Evolutionary conservation across 2,888 invertebrate species (phyloP), one percentile per base, ranked within the genome.

Genomic region (Morpho deidamia): DNA sequence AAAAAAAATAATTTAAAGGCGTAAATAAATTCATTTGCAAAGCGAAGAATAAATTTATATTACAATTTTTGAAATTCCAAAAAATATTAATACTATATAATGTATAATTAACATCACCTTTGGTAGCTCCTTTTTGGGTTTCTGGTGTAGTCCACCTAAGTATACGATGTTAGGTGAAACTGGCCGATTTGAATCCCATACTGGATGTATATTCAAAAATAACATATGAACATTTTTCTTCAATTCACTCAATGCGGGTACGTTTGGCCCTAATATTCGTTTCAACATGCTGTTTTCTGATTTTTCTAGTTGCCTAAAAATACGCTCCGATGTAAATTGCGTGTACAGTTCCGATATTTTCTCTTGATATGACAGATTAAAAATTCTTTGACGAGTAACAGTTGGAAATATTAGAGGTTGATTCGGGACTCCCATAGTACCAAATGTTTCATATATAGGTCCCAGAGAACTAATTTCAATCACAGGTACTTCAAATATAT

Each of bases 131-230:
- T 77, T 70, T 7, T 66, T 48, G 4, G 70, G 66, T 12, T 66
- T 66, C 38, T 76, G 68, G 53, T 84, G 83, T 44, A 81, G 66
- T n/a, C 84, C 85, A 34, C 85, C 83, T 50, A 84, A 71, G 48
- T 74, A 76, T 5, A 88, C 58, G 8, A 83, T 66, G 55, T 70
- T 74, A 0, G 86, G 81, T 7, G 84, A 74, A 7, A 78, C 64
- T 1, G 90, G 86, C 11, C 77, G 66, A 44, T 75, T 73, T 0
- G 62, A 65, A 35, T 70, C 72, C 67, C 78, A 78, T 9, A 81
- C 57, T 0, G 78, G 77, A 66, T 90, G 74, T 1, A 70, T 64
- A 56, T 89, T 89, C 1, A 83, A 39, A 57, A 90, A 76, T 11
- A 86, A 40, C 70, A 88, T 66, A 41, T 80, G 76, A n/a, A 80